phyloP scores from a whole-genome alignment of 1,140 invertebrate species.

The Phortica variegata region DNA sequence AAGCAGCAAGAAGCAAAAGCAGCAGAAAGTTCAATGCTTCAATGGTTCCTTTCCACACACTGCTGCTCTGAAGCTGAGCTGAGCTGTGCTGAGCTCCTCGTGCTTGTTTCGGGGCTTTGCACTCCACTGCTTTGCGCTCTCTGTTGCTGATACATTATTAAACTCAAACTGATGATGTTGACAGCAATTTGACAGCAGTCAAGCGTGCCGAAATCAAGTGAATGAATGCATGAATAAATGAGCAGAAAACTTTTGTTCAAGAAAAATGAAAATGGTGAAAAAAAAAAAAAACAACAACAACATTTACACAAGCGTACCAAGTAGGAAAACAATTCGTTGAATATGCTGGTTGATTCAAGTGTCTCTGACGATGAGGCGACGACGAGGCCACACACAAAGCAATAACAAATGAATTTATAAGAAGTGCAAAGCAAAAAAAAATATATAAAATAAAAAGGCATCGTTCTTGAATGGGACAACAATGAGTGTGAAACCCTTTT shows the following conservation, averaged over 20 bases:
- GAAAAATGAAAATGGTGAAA: neutral
- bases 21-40: too few species aligned
- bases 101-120: too few species aligned
- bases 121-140: too few species aligned
- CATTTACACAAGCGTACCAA: conserved; percentile 34
- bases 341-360: too few species aligned
- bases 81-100: too few species aligned
- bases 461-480: neutral
- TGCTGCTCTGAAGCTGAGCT: too few species aligned
- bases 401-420: conserved; percentile 31
- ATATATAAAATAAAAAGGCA: conserved; percentile 2
- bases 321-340: too few species aligned
- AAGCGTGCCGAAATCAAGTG: conserved; percentile 13
- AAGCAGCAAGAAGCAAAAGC: too few species aligned
- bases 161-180: conserved; percentile 32
- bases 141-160: conserved; percentile 29
- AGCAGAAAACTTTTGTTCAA: too few species aligned
- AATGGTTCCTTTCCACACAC: too few species aligned
- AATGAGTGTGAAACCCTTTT: neutral
- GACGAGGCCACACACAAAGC: too few species aligned
- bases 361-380: too few species aligned
- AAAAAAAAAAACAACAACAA: conserved; percentile 23
- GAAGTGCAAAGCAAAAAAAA: conserved; percentile 29
- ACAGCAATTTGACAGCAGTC: conserved; percentile 46
- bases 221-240: conserved; percentile 1